These are phyloP conservation scores for Lepas anatifera DNA, from an alignment of 2,888 invertebrate genomes.

Conservation along the genomic window DNA sequence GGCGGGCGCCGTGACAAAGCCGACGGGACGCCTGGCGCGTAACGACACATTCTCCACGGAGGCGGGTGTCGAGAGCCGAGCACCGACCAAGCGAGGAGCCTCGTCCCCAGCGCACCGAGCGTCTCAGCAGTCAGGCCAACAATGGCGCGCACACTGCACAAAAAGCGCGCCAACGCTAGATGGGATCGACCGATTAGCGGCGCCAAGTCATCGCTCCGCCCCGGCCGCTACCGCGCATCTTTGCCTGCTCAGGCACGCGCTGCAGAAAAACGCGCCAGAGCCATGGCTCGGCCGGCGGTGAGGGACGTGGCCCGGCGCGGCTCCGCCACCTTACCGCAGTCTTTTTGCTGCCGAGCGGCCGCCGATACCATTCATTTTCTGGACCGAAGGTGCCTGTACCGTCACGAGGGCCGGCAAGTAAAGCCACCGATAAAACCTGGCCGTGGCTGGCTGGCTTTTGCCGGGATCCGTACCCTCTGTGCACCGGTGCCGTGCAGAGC, in stretches of 20 bases:
- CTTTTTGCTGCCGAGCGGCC: neutral
- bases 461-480: too few species aligned
- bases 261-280: neutral
- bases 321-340: neutral
- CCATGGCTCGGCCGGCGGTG: neutral
- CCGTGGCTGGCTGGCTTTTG: neutral
- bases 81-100: too few species aligned
- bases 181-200: neutral
- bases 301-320: neutral
- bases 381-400: neutral
- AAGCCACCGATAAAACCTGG: neutral
- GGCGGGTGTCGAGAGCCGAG: too few species aligned
- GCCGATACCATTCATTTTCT: constrained; percentile 4
- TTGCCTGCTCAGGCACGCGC: too few species aligned
- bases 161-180: neutral
- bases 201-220: neutral
- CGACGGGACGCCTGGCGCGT: neutral
- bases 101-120: too few species aligned
- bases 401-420: neutral
- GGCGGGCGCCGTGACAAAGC: neutral
- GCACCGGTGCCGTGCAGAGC: too few species aligned
- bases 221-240: too few species aligned
- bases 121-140: neutral
- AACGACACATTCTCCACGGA: neutral
- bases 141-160: neutral